A percentile compares a stretch with the other conserved stretches of the same genome.
These are phyloP conservation scores for Crax fasciolata DNA, from an alignment of 2,797 vertebrate genomes.

Conservation along the genomic window DNA sequence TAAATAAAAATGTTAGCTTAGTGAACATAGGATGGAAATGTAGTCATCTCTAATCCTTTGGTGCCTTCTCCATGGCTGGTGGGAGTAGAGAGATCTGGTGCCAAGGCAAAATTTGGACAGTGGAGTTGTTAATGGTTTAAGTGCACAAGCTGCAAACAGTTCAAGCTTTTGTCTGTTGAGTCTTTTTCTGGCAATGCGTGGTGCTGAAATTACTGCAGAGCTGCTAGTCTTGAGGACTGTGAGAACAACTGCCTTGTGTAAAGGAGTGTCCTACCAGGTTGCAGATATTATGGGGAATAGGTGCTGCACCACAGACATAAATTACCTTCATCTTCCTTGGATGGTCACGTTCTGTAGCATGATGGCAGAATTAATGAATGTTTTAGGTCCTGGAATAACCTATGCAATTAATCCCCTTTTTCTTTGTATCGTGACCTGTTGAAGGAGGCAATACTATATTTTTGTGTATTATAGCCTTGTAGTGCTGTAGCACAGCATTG, in stretches of 20 bases:
- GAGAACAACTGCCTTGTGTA: neutral
- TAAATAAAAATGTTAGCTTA: neutral
- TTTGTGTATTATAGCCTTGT: neutral
- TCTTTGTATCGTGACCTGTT: neutral
- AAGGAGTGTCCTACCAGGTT: neutral
- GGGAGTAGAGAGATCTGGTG: neutral
- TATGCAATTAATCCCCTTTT: neutral
- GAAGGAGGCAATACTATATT: neutral
- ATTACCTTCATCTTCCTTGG: neutral
- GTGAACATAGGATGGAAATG: neutral
- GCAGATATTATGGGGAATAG: neutral
- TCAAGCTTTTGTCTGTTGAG: neutral
- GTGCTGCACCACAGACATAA: neutral
- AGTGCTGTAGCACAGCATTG: neutral
- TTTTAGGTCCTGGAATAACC: neutral
- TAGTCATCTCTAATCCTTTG: neutral
- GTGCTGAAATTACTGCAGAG: neutral
- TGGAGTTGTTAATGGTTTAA: neutral
- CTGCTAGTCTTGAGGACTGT: neutral
- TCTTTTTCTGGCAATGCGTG: neutral
- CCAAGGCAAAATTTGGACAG: neutral
- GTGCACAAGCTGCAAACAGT: neutral
- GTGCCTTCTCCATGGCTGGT: neutral
- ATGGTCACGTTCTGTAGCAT: neutral
- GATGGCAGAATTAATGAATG: neutral